Conservation (phyloP, 2,888 invertebrate genomes). For the Eutolmus rufibarbis region DNA sequence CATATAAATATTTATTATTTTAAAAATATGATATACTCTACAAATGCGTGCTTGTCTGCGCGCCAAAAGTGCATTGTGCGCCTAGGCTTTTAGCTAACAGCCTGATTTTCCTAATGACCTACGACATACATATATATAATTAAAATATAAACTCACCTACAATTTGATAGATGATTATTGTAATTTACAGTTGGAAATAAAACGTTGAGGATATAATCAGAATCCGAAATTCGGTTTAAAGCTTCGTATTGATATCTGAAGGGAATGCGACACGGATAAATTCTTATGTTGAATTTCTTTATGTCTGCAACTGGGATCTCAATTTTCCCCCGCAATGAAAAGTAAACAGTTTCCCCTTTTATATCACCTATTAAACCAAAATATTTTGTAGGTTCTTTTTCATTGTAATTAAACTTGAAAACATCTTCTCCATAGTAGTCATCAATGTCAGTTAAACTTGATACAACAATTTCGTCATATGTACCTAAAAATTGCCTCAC, state of each 20-base stretch:
- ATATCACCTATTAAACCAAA: constrained; percentile 23
- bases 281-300: constrained; percentile 49
- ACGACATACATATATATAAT: no score
- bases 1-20: no score
- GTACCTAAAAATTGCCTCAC: background rate
- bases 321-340: background rate
- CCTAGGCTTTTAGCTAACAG: no score
- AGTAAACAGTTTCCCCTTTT: constrained; percentile 28
- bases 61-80: no score
- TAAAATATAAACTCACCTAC: constrained; percentile 21
- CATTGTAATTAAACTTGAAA: background rate
- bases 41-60: no score
- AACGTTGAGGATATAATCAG: background rate
- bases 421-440: background rate
- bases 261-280: constrained; percentile 54
- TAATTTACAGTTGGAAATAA: constrained; percentile 30
- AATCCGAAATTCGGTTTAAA: constrained; percentile 49
- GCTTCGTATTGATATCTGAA: constrained; percentile 57
- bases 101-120: no score
- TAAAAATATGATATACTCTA: no score
- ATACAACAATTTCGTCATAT: background rate
- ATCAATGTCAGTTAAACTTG: background rate
- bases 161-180: background rate
- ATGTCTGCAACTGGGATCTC: constrained; percentile 33
- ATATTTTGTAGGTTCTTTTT: background rate